Conservation (phyloP, 2,888 invertebrate species). For the Pseudococcus longispinus region DNA sequence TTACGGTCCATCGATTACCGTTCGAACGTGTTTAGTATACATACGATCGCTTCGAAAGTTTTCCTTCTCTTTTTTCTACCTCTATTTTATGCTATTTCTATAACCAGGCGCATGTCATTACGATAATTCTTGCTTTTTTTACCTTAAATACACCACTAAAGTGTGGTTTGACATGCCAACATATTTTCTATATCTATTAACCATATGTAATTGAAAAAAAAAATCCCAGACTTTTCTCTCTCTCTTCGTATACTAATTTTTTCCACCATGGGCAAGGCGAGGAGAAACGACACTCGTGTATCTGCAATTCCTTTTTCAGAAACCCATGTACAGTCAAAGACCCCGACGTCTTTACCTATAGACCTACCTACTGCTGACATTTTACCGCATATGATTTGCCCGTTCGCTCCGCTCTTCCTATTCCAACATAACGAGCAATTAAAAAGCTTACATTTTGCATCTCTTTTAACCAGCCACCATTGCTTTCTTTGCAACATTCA, state of each 20-base stretch:
- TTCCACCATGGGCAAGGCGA: neutral
- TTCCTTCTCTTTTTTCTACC: neutral
- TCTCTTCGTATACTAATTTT: neutral
- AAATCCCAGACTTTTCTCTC: neutral
- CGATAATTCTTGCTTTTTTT: slow-evolving; percentile 40
- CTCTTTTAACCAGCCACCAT: neutral
- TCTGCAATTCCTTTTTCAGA: neutral
- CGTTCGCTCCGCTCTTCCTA: neutral
- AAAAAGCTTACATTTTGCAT: neutral
- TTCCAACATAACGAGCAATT: neutral
- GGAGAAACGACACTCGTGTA: neutral
- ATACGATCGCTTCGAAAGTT: slow-evolving; percentile 43
- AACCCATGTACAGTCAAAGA: neutral
- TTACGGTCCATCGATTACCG: slow-evolving; percentile 52
- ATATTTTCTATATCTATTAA: neutral
- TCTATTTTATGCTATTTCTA: neutral
- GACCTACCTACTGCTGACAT: too few species aligned
- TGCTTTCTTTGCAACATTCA: neutral
- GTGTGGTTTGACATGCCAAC: slow-evolving; percentile 5
- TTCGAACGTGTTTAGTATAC: slow-evolving; percentile 47
- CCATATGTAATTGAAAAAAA: neutral
- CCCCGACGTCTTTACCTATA: neutral
- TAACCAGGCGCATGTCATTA: slow-evolving; percentile 44
- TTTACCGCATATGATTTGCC: neutral
- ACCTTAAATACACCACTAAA: slow-evolving; percentile 40